Evolutionary conservation across 2,113 vertebrate genomes (phyloP).

Genomic region (Proteles cristata): DNA sequence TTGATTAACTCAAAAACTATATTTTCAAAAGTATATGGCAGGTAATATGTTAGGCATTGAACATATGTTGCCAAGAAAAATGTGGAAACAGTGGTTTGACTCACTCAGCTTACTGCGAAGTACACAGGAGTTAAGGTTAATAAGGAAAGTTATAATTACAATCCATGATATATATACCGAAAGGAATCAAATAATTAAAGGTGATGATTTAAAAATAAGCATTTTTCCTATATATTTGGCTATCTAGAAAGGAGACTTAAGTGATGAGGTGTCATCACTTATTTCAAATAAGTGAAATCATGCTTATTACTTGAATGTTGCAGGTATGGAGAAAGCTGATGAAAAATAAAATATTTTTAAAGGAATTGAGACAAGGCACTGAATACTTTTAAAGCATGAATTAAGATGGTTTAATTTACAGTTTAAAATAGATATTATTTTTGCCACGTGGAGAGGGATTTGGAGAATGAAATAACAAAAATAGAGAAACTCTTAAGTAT

Average conservation of each 20-base stretch:
- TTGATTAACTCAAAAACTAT: background rate
- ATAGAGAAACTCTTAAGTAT: background rate
- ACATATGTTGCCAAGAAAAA: background rate
- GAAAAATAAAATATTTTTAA: background rate
- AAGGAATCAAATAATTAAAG: background rate
- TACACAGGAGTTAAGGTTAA: background rate
- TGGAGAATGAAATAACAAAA: background rate
- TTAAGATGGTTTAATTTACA: background rate
- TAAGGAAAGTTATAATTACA: background rate
- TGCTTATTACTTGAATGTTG: background rate
- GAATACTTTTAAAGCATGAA: background rate
- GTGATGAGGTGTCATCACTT: background rate
- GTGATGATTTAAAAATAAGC: background rate
- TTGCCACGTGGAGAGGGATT: background rate
- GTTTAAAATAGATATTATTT: background rate
- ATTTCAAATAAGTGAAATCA: conserved; percentile 39
- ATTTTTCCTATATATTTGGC: background rate
- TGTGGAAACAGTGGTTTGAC: background rate
- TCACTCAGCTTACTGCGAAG: background rate
- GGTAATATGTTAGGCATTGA: background rate
- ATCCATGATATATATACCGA: background rate
- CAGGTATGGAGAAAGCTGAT: background rate
- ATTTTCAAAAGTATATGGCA: background rate
- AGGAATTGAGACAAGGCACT: background rate
- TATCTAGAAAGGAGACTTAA: background rate